Evolutionary conservation across 2,888 invertebrate genomes (phyloP), one percentile per base, ranked within the genome.

Genomic region (Amphimallon solstitiale): DNA sequence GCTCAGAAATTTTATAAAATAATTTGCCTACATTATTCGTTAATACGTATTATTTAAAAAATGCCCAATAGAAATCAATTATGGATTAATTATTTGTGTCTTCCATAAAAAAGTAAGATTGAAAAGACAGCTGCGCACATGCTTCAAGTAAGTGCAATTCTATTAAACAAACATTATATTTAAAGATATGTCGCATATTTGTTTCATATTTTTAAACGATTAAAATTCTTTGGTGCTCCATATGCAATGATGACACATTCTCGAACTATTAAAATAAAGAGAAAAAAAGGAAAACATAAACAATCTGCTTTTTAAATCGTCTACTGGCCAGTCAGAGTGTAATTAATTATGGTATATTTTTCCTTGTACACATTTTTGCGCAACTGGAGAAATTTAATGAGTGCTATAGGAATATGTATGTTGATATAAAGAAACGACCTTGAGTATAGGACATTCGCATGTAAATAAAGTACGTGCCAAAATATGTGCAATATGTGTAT

Each of bases 171-270:
- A 54, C 38, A 38, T 38, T 54, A 37, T 54, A 54, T 38, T 54
- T 54, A 54, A 54, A 54, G 38, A 54, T 38, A 54, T 54, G 43
- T 23, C 7, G 43, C 56, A 56, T 56, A 56, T 56, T 56, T 56
- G 40, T 43, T 40, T 14, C 56, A 56, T 43, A 56, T 56, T 56
- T 56, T 56, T 40, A 56, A 56, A 56, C 56, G 43, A 56, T 56
- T 43, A 56, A 56, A 29, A 56, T 56, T 56, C 56, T 43, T 56
- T 43, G 29, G 12, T 43, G 15, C 21, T 56, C 29, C 40, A 23
- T 29, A 29, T 43, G 12, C 23, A 56, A 56, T 2, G 56, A 56
- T 56, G 56, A 56, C 56, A 56, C 43, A 56, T 56, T 29, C 56
- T 21, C 43, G 3, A 19, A 40, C 15, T 40, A 56, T 56, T 40